These are phyloP conservation scores for Sphaeramia orbicularis DNA, from an alignment of 2,797 vertebrate genomes.

Conservation along the genomic window DNA sequence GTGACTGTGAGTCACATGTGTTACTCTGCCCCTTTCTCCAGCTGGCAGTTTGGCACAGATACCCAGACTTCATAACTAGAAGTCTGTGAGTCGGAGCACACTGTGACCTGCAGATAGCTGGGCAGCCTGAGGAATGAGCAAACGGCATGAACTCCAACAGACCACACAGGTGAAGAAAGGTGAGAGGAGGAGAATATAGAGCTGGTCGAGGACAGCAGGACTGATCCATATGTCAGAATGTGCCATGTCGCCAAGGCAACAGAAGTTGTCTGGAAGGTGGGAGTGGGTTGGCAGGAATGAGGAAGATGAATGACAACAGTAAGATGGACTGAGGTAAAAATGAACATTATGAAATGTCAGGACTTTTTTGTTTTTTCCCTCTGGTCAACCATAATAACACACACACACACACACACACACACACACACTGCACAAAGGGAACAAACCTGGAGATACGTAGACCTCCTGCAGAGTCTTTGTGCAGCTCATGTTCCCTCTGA, in stretches of 20 bases:
- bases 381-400: constrained; percentile 8
- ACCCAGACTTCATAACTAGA: neutral
- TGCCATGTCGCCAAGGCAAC: constrained; percentile 79
- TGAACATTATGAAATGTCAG: constrained; percentile 37
- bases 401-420: no score
- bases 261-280: constrained; percentile 53
- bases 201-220: constrained; percentile 19
- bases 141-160: constrained; percentile 35
- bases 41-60: constrained; percentile 21
- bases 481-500: constrained; percentile 23
- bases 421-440: constrained; percentile 8
- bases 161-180: constrained; percentile 39
- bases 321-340: constrained; percentile 58
- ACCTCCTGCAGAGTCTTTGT: constrained; percentile 53
- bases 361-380: constrained; percentile 3
- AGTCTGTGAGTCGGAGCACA: constrained; percentile 22
- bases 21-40: neutral
- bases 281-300: constrained; percentile 33
- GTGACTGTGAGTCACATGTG: constrained; percentile 10
- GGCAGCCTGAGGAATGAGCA: neutral
- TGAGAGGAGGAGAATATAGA: neutral
- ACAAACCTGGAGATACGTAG: constrained; percentile 16
- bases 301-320: constrained; percentile 67
- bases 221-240: constrained; percentile 64
- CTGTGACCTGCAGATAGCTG: constrained; percentile 3